Evolutionary conservation across 2,888 invertebrate genomes (phyloP).

Genomic region (Steinernema hermaphroditum): DNA sequence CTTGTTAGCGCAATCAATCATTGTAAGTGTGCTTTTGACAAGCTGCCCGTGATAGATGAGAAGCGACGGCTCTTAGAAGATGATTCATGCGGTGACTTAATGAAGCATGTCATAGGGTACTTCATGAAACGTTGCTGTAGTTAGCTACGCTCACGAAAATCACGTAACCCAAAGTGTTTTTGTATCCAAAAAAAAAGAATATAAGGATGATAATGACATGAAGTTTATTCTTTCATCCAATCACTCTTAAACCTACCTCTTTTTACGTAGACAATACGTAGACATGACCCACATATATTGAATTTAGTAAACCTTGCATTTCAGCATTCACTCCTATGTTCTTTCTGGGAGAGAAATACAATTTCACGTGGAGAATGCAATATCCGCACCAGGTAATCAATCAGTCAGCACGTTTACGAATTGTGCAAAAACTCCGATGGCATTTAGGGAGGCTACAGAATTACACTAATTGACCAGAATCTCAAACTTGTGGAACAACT

Average conservation of each 20-base stretch:
- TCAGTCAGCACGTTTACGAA: background rate
- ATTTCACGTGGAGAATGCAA: conserved; percentile 47
- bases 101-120: too few species aligned
- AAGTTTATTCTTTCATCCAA: too few species aligned
- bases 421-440: background rate
- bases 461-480: conserved; percentile 48
- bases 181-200: too few species aligned
- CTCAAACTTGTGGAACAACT: conserved; percentile 51
- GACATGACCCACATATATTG: too few species aligned
- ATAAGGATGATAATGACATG: too few species aligned
- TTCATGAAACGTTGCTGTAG: too few species aligned
- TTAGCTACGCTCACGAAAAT: too few species aligned
- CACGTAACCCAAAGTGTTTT: too few species aligned
- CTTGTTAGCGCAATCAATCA: background rate
- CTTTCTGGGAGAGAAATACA: conserved; percentile 33
- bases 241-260: too few species aligned
- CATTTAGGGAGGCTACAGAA: conserved; percentile 52
- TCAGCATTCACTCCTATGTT: conserved; percentile 31
- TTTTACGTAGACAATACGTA: too few species aligned
- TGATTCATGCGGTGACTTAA: conserved; percentile 6
- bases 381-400: conserved; percentile 46
- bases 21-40: conserved; percentile 13
- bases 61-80: background rate
- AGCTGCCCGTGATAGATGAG: conserved; percentile 8
- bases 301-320: too few species aligned